Percentiles rank a stretch among this genome's conserved stretches.
phyloP scores from a whole-genome alignment of 1,140 invertebrate genomes.

The Sitophilus oryzae region DNA sequence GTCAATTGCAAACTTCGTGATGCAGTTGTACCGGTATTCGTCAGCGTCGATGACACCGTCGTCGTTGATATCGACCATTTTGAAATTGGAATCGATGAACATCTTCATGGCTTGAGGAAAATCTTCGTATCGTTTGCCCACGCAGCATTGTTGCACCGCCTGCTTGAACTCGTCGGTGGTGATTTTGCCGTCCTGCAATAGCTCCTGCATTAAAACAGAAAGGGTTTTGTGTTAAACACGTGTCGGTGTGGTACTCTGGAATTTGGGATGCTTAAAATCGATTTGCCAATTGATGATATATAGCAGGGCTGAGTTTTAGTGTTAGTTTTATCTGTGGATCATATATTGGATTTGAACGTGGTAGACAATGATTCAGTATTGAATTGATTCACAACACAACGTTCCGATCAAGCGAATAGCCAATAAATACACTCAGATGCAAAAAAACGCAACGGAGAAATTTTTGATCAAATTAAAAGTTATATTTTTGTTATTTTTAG shows the following conservation, averaged over 20 bases:
- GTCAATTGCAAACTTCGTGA: constrained; percentile 69
- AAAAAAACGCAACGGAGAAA: too few relatives aligned
- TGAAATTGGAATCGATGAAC: constrained; percentile 77
- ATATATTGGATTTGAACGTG: too few relatives aligned
- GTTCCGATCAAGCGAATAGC: too few relatives aligned
- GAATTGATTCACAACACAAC: too few relatives aligned
- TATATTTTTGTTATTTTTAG: too few relatives aligned
- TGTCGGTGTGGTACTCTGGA: too few relatives aligned
- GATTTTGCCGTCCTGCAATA: constrained; percentile 69
- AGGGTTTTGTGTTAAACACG: constrained; percentile 1
- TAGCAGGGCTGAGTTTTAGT: too few relatives aligned
- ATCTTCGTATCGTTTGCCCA: constrained; percentile 70
- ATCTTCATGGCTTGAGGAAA: constrained; percentile 75
- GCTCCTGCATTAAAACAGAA: constrained; percentile 28
- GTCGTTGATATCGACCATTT: constrained; percentile 70
- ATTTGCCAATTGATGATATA: not conserved
- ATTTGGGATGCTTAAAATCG: too few relatives aligned
- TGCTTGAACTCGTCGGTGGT: constrained; percentile 75
- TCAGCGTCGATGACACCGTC: constrained; percentile 72
- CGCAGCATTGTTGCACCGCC: constrained; percentile 71
- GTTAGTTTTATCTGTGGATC: too few relatives aligned
- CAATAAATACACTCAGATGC: too few relatives aligned
- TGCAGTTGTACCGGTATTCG: constrained; percentile 76
- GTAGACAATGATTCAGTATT: too few relatives aligned
- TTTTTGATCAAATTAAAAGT: too few relatives aligned